Conservation (phyloP, 2,888 invertebrate species). For the Phortica okadai region DNA sequence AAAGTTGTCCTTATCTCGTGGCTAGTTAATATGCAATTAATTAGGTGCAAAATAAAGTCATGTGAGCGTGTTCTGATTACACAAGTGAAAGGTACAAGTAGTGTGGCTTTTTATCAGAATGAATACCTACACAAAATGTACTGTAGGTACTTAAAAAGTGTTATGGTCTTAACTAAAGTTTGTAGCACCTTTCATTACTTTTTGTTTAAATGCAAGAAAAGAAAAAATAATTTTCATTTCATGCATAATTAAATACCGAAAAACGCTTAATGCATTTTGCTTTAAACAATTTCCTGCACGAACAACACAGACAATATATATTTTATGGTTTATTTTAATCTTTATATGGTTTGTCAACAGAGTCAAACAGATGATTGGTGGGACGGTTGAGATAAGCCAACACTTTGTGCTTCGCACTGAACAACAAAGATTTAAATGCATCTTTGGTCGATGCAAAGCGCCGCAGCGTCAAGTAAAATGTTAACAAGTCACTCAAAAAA, state of each 20-base stretch:
- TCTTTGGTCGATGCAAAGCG: slow-evolving; percentile 12
- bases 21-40: slow-evolving; percentile 31
- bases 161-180: too few relatives aligned
- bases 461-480: slow-evolving; percentile 7
- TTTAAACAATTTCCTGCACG: slow-evolving; percentile 3
- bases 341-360: background rate
- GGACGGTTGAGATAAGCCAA: background rate
- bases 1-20: slow-evolving; percentile 21
- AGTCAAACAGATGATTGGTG: too few relatives aligned
- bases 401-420: background rate
- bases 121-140: background rate
- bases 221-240: background rate
- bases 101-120: background rate
- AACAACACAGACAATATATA: background rate
- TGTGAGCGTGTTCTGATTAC: background rate
- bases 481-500: background rate
- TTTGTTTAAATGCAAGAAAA: background rate
- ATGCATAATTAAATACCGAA: background rate
- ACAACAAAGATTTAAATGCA: slow-evolving; percentile 3
- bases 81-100: too few relatives aligned
- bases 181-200: background rate
- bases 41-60: slow-evolving; percentile 26
- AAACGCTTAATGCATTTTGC: background rate
- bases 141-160: too few relatives aligned
- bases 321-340: background rate